phyloP scores from a whole-genome alignment of 2,113 vertebrate species.

The Periophthalmus modestus region DNA sequence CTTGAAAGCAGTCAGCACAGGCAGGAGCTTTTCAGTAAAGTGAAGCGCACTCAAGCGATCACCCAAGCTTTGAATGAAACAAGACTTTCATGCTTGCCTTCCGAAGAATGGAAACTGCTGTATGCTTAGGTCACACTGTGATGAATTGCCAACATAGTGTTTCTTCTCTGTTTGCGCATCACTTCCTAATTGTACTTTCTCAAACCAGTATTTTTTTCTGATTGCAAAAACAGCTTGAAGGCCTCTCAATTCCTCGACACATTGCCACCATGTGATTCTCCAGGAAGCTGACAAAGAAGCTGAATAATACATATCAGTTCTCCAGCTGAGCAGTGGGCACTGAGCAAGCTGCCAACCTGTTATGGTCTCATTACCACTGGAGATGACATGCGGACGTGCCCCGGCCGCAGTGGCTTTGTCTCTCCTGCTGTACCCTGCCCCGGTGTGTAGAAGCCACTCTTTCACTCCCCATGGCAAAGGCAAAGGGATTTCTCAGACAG shows the following conservation, averaged over 20 bases:
- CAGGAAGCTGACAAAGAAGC: conserved; percentile 66
- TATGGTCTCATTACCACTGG: conserved; percentile 76
- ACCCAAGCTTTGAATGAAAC: conserved; percentile 15
- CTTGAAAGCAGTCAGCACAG: conserved; percentile 1
- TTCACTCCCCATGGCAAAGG: conserved; percentile 53
- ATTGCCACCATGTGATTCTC: conserved; percentile 53
- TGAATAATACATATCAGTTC: conserved; percentile 72
- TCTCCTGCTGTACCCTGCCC: conserved; percentile 48
- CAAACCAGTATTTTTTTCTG: conserved; percentile 10
- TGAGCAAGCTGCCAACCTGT: conserved; percentile 65
- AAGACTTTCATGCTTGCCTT: conserved; percentile 22
- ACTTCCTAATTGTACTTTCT: conserved; percentile 29
- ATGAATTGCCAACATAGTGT: conserved; percentile 10
- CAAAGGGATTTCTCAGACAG: conserved; percentile 32
- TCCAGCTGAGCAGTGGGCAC: conserved; percentile 45
- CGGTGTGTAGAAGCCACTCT: conserved; percentile 42
- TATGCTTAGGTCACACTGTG: conserved; percentile 21
- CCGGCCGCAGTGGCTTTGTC: conserved; percentile 53
- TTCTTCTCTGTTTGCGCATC: conserved; percentile 1
- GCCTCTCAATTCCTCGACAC: conserved; percentile 39
- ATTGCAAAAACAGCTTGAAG: conserved; percentile 10
- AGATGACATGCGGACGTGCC: conserved; percentile 70
- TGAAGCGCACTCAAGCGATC: neutral
- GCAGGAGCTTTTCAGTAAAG: neutral
- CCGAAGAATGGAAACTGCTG: conserved; percentile 28